Conservation (phyloP, 2,888 invertebrate genomes). For the Cheilosia soror region DNA sequence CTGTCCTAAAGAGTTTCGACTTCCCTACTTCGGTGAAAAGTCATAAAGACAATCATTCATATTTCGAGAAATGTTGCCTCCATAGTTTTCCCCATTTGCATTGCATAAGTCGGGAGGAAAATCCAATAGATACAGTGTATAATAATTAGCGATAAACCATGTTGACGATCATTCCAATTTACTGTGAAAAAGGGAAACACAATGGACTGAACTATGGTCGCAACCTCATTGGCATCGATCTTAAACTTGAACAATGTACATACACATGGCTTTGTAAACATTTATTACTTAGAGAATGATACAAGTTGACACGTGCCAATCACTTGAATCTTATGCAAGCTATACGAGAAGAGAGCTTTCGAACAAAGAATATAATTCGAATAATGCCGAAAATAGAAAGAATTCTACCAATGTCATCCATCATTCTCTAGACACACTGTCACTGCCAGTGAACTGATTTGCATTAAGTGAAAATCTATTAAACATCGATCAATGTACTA, state of each 20-base stretch:
- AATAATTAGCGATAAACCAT: slow-evolving; percentile 4
- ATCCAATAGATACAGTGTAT: background rate
- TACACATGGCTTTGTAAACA: background rate
- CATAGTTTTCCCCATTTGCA: background rate
- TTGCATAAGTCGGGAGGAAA: background rate
- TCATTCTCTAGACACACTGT: slow-evolving; percentile 6
- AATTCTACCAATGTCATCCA: slow-evolving; percentile 1
- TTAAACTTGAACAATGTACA: background rate
- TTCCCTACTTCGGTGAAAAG: too few species aligned
- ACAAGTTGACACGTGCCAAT: background rate
- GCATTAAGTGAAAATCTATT: slow-evolving; percentile 23
- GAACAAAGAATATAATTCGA: background rate
- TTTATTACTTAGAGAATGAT: background rate
- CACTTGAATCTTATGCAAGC: slow-evolving; percentile 10
- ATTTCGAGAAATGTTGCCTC: background rate
- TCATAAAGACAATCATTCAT: background rate
- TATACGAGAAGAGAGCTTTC: background rate
- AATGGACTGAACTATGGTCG: too few species aligned
- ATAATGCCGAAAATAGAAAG: slow-evolving; percentile 16
- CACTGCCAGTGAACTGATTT: slow-evolving; percentile 4
- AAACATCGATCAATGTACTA: background rate
- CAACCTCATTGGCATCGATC: too few species aligned
- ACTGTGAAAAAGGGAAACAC: background rate
- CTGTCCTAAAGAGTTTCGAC: too few species aligned
- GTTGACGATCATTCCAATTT: background rate